Percentiles rank a stretch among this genome's conserved stretches.
Evolutionary conservation across 2,113 vertebrate genomes (phyloP).

Genomic region (Myanophis thanlyinensis): DNA sequence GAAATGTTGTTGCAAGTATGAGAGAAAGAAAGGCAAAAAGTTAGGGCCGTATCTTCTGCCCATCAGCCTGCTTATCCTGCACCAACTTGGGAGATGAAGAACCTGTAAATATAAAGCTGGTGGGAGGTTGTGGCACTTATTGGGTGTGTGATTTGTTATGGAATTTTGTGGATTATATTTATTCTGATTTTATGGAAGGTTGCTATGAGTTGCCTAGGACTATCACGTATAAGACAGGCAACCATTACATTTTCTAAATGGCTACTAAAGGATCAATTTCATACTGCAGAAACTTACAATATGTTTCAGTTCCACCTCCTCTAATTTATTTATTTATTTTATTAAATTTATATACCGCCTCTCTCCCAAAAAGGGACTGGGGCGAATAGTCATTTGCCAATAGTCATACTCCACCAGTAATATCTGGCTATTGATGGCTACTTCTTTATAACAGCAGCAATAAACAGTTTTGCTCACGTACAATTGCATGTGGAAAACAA

Average conservation of each 20-base stretch:
- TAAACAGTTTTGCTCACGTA: neutral
- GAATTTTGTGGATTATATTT: neutral
- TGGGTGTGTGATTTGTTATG: neutral
- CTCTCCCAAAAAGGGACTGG: too few relatives aligned
- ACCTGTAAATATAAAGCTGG: neutral
- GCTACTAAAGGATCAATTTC: neutral
- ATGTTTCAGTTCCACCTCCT: neutral
- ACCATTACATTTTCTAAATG: neutral
- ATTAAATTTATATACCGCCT: too few relatives aligned
- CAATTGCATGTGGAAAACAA: neutral
- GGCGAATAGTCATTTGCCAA: too few relatives aligned
- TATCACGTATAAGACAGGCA: neutral
- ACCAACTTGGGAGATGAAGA: neutral
- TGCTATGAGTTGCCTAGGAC: neutral
- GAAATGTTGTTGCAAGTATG: neutral
- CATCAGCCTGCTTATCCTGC: neutral
- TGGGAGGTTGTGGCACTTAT: too few relatives aligned
- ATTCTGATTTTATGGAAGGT: neutral
- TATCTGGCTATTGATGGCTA: neutral
- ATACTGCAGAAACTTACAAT: neutral
- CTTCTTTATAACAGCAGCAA: neutral
- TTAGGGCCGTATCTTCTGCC: neutral
- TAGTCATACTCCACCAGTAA: neutral
- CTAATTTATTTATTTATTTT: too few relatives aligned
- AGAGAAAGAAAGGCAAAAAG: neutral